Base-by-base conservation (phyloP, 2,113 vertebrate species). In the Colossoma macropomum region DNA sequence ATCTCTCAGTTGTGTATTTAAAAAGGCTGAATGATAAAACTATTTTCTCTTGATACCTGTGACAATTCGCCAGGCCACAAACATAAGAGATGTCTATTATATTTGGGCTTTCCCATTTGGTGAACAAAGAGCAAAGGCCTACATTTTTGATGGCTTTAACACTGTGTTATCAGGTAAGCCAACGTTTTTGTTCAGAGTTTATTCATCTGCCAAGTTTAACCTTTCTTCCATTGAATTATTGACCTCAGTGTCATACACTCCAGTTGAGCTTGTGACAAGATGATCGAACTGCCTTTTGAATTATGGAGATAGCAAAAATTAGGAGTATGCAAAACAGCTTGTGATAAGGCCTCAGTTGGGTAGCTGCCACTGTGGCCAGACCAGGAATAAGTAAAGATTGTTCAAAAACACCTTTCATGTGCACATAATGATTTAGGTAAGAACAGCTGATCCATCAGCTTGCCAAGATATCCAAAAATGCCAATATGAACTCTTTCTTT, bases 271-370 rank as follows among this genome's bases (percentile, higher is more conserved):
- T 2, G 38, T 8, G n/a, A 38, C 13, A 21, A 41, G 50, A 52
- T 30, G 12, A 9, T 17, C 1, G 0, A 38, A 19, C 6, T 52
- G 23, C 19, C 71, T 66, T 56, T 74, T 62, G 41, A 62, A 28
- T 63, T 50, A 19, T 11, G 23, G 30, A 82, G 23, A 82, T 41
- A 76, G 21, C 48, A 23, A 34, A 59, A 69, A 82, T 52, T 50
- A 65, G 25, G 19, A 17, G 38, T n/a, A 75, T 81, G 28, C 45
- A 66, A 81, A 75, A 25, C 38, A 65, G 50, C 41, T 30, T n/a
- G 25, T 7, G 45, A 63, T 50, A 56, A 56, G 62, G n/a, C 21
- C 21, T 19, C 17, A 19, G 52, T 2, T 54, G 54, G 21, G 54
- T 23, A 3, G 4, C 54, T 23, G 54, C 25, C 74, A 48, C 62